Conservation (phyloP, 1,140 invertebrate genomes). For the Dolichoris vasculosae region DNA sequence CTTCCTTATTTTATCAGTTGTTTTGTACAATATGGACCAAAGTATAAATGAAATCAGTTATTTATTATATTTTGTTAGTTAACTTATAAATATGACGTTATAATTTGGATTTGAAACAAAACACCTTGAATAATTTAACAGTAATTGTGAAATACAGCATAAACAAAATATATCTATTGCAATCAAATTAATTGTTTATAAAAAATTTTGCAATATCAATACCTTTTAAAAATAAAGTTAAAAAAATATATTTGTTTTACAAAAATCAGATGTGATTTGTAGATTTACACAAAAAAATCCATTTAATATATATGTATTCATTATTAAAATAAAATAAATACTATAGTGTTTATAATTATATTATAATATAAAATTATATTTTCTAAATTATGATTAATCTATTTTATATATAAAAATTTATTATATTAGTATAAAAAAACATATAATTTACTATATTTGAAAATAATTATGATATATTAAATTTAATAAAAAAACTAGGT, state of each 20-base stretch:
- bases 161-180: neutral
- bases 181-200: slow-evolving; percentile 1
- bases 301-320: too few relatives aligned
- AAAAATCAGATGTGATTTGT: slow-evolving; percentile 40
- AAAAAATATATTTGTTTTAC: slow-evolving; percentile 1
- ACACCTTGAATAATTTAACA: slow-evolving; percentile 10
- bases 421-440: too few relatives aligned
- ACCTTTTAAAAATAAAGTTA: neutral
- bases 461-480: too few relatives aligned
- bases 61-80: slow-evolving; percentile 19
- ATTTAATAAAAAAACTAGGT: too few relatives aligned
- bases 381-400: too few relatives aligned
- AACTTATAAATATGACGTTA: slow-evolving; percentile 48
- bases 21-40: slow-evolving; percentile 34
- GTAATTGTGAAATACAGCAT: slow-evolving; percentile 11
- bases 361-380: too few relatives aligned
- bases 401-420: too few relatives aligned
- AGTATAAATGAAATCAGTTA: slow-evolving; percentile 38
- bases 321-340: too few relatives aligned
- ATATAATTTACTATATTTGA: too few relatives aligned
- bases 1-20: slow-evolving; percentile 47
- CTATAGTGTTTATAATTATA: too few relatives aligned
- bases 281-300: too few relatives aligned
- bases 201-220: neutral
- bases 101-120: slow-evolving; percentile 40